A percentile compares a stretch with the other conserved stretches of the same genome.
Evolutionary conservation across 2,113 vertebrate species (phyloP).

Genomic region (Pteruthius melanotis): DNA sequence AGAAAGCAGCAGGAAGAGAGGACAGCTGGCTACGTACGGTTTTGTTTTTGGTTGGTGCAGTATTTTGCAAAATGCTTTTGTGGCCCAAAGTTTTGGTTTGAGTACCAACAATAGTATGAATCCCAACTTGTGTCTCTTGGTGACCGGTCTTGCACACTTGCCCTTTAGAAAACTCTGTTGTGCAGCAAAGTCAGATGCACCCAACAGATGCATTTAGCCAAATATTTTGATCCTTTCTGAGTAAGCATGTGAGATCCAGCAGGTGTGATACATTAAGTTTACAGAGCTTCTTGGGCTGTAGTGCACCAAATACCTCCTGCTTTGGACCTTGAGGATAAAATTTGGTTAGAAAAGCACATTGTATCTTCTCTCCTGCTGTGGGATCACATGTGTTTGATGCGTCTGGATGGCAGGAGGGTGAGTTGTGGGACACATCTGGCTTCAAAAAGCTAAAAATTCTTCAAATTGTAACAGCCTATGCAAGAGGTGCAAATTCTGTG

Average conservation of each 20-base stretch:
- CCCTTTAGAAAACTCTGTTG: background rate
- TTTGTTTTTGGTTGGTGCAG: background rate
- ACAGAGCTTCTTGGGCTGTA: background rate
- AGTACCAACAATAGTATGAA: background rate
- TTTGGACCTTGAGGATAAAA: background rate
- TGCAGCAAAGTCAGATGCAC: background rate
- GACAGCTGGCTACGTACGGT: fast-evolving
- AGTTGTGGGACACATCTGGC: background rate
- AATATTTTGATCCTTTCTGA: background rate
- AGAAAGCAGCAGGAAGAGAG: background rate
- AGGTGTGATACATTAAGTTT: background rate
- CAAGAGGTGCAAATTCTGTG: background rate
- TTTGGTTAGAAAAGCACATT: background rate
- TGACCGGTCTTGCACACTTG: background rate
- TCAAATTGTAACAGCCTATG: background rate
- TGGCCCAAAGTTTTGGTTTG: background rate
- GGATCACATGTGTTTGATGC: background rate
- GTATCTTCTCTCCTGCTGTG: background rate
- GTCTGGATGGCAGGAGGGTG: background rate
- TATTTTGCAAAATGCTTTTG: background rate
- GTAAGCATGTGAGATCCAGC: background rate
- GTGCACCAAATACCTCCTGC: fast-evolving
- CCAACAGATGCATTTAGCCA: background rate
- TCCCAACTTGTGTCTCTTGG: background rate
- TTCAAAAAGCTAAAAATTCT: background rate